Evolutionary conservation across 1,140 invertebrate species (phyloP), one percentile per base, ranked within the genome.

Genomic region (Pogonognathellus flavescens): DNA sequence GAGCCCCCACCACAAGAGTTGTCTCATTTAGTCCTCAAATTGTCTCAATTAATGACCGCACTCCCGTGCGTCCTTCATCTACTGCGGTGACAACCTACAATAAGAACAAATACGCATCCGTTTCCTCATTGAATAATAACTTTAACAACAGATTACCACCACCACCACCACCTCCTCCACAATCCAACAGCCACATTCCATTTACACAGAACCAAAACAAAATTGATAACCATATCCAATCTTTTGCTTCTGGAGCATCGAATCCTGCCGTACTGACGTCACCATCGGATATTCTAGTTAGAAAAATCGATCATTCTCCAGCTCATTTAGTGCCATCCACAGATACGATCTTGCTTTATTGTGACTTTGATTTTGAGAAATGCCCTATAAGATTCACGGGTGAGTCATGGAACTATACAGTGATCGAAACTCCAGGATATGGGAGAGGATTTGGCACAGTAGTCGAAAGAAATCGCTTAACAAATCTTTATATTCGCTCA

Each of bases 281-380:
- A 49, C 4, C 83, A 2, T 52, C 31, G 57, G 81, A 82, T 50
- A 62, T 82, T 31, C 53, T 84, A 11, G 83, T 70, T 53, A 49
- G 41, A 22, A 57, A 53, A 55, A 84, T 76, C n/a, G 70, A 76
- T 76, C 70, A 76, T 55, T 76, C 81, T 57, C 80, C 87, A 57
- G 87, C 84, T 20, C 52, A 66, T 55, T 62, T 80, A 80, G 41
- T 89, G 9, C 52, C 60, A 60, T 84, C 87, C 16, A 83, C 70
- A 18, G 88, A 89, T 53, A 53, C 59, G 22, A 89, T 89, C 52
- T 62, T 88, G 6, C 57, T 89, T 9, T 89, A 84, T 60, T 89
- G 88, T 57, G 88, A 89, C 53, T 89, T 89, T 86, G 88, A 88
- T 72, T 88, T 52, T 85, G 87, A 87, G 31, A 88, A 87, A 85